These are phyloP conservation scores for Dendrolimus kikuchii DNA, from an alignment of 1,140 invertebrate genomes.

Conservation along the genomic window DNA sequence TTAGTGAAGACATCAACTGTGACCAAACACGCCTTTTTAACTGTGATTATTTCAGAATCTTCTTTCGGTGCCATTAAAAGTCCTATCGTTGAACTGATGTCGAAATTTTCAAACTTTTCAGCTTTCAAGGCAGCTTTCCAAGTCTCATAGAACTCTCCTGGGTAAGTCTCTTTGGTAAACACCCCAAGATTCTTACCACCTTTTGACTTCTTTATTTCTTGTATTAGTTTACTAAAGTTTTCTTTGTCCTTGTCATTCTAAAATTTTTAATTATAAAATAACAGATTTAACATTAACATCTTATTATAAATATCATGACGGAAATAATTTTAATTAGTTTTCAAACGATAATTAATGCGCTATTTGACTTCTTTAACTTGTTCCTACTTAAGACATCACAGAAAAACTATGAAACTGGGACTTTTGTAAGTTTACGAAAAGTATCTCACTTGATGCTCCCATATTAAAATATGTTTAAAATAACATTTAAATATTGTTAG, in stretches of 20 bases:
- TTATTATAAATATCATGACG: too few species aligned
- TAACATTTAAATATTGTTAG: too few species aligned
- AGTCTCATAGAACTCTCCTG: slow-evolving; percentile 92
- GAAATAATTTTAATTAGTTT: too few species aligned
- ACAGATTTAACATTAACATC: not conserved
- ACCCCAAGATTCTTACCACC: slow-evolving; percentile 93
- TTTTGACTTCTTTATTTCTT: slow-evolving; percentile 90
- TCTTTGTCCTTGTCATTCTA: slow-evolving; percentile 95
- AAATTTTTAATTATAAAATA: slow-evolving; percentile 1
- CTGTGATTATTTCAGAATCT: slow-evolving; percentile 91
- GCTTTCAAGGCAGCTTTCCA: slow-evolving; percentile 87
- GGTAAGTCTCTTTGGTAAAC: slow-evolving; percentile 95
- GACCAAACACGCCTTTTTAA: slow-evolving; percentile 95
- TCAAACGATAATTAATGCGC: too few species aligned
- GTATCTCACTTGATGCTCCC: too few species aligned
- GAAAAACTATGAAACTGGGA: too few species aligned
- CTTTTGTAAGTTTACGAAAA: too few species aligned
- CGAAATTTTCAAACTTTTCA: slow-evolving; percentile 88
- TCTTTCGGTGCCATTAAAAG: slow-evolving; percentile 96
- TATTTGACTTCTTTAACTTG: too few species aligned
- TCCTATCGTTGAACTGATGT: slow-evolving; percentile 89
- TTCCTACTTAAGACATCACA: too few species aligned
- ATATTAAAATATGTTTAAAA: too few species aligned
- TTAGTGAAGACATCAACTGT: slow-evolving; percentile 97
- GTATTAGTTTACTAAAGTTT: slow-evolving; percentile 92